Evolutionary conservation across 2,888 invertebrate species (phyloP).

Genomic region (Parapristionchus giblindavisi): DNA sequence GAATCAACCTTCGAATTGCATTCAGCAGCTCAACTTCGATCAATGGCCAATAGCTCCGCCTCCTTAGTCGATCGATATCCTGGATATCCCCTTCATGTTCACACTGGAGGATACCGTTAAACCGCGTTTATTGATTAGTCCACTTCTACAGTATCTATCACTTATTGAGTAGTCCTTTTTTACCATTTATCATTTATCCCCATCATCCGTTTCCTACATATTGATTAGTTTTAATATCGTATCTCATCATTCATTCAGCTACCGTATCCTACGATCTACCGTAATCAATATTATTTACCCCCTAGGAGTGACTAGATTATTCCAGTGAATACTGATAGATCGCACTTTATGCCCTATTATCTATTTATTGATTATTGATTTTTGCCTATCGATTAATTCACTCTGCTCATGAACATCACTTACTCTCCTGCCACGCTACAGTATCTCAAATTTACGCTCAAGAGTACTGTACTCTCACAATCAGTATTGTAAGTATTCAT

Average conservation of each 20-base stretch:
- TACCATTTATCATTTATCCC: background rate
- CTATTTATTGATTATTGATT: slow-evolving; percentile 3
- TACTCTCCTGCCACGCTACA: no score
- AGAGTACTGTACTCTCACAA: no score
- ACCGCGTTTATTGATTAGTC: background rate
- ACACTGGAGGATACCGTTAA: slow-evolving; percentile 10
- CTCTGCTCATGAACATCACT: no score
- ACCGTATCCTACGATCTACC: background rate
- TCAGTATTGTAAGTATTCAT: no score
- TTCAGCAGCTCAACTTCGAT: slow-evolving; percentile 34
- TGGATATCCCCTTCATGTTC: slow-evolving; percentile 29
- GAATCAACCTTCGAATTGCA: slow-evolving; percentile 31
- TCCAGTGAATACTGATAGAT: no score
- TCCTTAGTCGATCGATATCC: slow-evolving; percentile 25
- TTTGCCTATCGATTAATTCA: no score
- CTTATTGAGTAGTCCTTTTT: background rate
- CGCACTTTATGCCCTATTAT: no score
- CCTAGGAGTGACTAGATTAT: slow-evolving; percentile 3
- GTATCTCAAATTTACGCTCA: no score
- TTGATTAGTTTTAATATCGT: background rate
- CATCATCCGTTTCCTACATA: background rate
- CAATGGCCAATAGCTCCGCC: slow-evolving; percentile 29
- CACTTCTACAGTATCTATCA: background rate
- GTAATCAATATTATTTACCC: background rate
- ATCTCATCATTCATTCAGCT: background rate